phyloP scores from a whole-genome alignment of 2,888 invertebrate genomes.

The Octodonta nipae region DNA sequence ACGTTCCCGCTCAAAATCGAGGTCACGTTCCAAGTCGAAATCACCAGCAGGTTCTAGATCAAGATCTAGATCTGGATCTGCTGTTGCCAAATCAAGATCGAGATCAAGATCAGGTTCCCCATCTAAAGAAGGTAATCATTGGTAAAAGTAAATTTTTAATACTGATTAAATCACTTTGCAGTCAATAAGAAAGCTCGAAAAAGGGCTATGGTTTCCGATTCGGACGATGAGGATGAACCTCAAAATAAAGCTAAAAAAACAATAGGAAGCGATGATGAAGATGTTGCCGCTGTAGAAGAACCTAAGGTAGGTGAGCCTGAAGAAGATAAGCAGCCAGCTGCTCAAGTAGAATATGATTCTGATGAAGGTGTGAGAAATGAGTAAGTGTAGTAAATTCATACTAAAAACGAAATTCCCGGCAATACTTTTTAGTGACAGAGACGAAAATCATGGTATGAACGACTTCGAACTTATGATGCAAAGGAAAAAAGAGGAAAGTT shows the following conservation, averaged over 20 bases:
- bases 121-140: not conserved
- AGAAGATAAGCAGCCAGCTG: constrained; percentile 19
- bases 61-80: constrained; percentile 17
- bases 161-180: too few species aligned
- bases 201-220: constrained; percentile 40
- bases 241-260: constrained; percentile 26
- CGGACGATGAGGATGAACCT: constrained; percentile 38
- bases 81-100: constrained; percentile 20
- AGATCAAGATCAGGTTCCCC: constrained; percentile 18
- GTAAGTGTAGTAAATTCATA: too few species aligned
- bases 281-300: constrained; percentile 33
- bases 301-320: constrained; percentile 25
- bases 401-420: too few species aligned
- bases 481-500: constrained; percentile 73
- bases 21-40: constrained; percentile 20
- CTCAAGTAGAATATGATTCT: constrained; percentile 44
- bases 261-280: constrained; percentile 47
- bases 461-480: constrained; percentile 92
- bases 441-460: constrained; percentile 46
- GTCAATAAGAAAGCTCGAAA: constrained; percentile 15
- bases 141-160: too few species aligned
- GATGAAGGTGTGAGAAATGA: constrained; percentile 47
- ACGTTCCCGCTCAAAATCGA: constrained; percentile 20
- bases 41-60: constrained; percentile 3
- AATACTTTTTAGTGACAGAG: too few species aligned